Evolutionary conservation across 2,888 invertebrate genomes (phyloP).

Genomic region (Leistus spinibarbis): DNA sequence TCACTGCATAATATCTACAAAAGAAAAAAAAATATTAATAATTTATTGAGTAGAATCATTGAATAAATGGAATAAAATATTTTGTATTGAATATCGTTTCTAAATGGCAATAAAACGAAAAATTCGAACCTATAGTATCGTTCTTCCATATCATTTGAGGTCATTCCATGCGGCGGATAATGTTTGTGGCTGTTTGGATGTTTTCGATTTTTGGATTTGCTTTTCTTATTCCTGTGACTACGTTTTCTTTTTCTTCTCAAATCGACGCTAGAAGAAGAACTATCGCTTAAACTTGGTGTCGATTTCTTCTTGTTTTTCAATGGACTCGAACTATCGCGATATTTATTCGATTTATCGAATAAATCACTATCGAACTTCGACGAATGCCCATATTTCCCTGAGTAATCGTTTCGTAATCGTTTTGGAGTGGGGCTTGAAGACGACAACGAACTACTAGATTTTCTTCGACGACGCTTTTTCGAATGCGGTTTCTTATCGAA

Average conservation of each 20-base stretch:
- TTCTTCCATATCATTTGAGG: slow-evolving; percentile 17
- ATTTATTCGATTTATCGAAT: not conserved
- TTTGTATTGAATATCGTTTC: not conserved
- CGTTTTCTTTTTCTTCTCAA: slow-evolving; percentile 5
- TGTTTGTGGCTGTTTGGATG: slow-evolving; percentile 1
- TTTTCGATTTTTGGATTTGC: not conserved
- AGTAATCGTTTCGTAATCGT: not conserved
- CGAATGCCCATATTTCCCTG: not conserved
- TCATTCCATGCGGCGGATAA: slow-evolving; percentile 8
- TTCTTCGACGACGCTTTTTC: not conserved
- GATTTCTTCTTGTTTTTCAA: not conserved
- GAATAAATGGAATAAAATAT: too few relatives aligned
- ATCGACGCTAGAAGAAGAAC: slow-evolving; percentile 3
- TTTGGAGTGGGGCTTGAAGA: not conserved
- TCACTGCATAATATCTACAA: slow-evolving; percentile 29
- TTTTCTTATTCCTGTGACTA: not conserved
- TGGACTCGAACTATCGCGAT: not conserved
- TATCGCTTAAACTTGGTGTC: not conserved
- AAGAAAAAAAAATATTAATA: not conserved
- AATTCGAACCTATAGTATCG: slow-evolving; percentile 13
- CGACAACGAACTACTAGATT: not conserved
- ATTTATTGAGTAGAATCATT: too few relatives aligned
- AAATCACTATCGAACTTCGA: not conserved
- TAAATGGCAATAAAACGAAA: not conserved
- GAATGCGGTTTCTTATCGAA: not conserved